Evolutionary conservation across 1,140 invertebrate genomes (phyloP).

Genomic region (Drosophila equinoxialis): DNA sequence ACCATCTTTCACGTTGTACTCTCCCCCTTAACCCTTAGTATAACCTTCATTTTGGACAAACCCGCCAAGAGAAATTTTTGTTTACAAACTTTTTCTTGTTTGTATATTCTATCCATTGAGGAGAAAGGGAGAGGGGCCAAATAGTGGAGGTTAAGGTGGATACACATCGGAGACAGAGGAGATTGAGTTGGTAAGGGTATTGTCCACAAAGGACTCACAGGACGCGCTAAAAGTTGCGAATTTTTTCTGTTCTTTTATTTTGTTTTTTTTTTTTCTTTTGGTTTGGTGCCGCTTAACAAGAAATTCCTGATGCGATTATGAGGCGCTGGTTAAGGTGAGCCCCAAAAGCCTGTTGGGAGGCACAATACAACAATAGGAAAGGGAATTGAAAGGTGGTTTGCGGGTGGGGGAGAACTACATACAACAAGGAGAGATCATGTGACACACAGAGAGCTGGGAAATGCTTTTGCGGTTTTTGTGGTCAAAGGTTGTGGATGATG

Average conservation of each 20-base stretch:
- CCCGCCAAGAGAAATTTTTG: slow-evolving; percentile 72
- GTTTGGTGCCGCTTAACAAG: slow-evolving; percentile 57
- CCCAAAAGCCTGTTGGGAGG: slow-evolving; percentile 13
- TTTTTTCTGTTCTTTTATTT: slow-evolving; percentile 7
- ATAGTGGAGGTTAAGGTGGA: slow-evolving; percentile 13
- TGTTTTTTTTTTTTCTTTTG: slow-evolving; percentile 11
- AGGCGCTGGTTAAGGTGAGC: slow-evolving; percentile 73
- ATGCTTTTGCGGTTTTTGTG: slow-evolving; percentile 61
- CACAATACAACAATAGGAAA: not conserved
- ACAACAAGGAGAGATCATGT: slow-evolving; percentile 35
- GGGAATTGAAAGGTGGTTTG: not conserved
- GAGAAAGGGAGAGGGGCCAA: not conserved
- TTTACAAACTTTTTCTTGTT: slow-evolving; percentile 80
- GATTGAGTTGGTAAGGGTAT: slow-evolving; percentile 35
- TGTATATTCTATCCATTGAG: slow-evolving; percentile 59
- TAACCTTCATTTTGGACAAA: slow-evolving; percentile 31
- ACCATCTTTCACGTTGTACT: slow-evolving; percentile 36
- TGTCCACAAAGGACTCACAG: slow-evolving; percentile 65
- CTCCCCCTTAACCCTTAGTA: not conserved
- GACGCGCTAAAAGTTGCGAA: slow-evolving; percentile 73
- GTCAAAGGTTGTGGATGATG: slow-evolving; percentile 35
- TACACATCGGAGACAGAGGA: slow-evolving; percentile 6
- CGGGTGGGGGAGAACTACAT: not conserved
- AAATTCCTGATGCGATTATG: slow-evolving; percentile 79
- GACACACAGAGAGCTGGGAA: slow-evolving; percentile 34